Percentiles rank a stretch among this genome's conserved stretches.
Evolutionary conservation across 2,113 vertebrate species (phyloP).

Genomic region (Ailuropoda melanoleuca): DNA sequence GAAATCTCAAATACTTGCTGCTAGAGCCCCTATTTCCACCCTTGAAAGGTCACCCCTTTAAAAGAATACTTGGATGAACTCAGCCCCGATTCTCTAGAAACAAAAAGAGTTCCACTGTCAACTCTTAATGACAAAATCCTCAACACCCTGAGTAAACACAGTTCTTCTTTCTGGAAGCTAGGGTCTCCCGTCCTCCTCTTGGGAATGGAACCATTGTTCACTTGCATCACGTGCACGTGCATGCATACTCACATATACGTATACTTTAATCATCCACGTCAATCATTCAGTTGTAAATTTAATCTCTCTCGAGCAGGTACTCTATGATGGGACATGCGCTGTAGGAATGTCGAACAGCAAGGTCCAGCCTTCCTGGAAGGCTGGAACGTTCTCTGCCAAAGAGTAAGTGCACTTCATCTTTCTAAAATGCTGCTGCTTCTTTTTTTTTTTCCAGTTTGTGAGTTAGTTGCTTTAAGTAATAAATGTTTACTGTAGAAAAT

Average conservation of each 20-base stretch:
- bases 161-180: conserved; percentile 2
- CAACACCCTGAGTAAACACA: conserved; percentile 27
- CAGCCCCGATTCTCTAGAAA: conserved; percentile 29
- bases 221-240: not conserved
- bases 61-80: conserved; percentile 54
- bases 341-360: not conserved
- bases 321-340: not conserved
- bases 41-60: conserved; percentile 40
- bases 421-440: not conserved
- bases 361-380: not conserved
- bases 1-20: conserved; percentile 25
- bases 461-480: conserved; percentile 27
- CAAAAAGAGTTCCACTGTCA: conserved; percentile 45
- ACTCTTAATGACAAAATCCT: conserved; percentile 14
- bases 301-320: not conserved
- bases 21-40: conserved; percentile 27
- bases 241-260: not conserved
- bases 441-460: not conserved
- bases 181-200: not conserved
- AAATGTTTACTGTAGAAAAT: conserved; percentile 13
- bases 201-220: not conserved
- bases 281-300: not conserved
- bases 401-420: not conserved
- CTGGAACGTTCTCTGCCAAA: not conserved
- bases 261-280: not conserved